phyloP scores from a whole-genome alignment of 2,888 invertebrate species.

The Pheosia gnoma region DNA sequence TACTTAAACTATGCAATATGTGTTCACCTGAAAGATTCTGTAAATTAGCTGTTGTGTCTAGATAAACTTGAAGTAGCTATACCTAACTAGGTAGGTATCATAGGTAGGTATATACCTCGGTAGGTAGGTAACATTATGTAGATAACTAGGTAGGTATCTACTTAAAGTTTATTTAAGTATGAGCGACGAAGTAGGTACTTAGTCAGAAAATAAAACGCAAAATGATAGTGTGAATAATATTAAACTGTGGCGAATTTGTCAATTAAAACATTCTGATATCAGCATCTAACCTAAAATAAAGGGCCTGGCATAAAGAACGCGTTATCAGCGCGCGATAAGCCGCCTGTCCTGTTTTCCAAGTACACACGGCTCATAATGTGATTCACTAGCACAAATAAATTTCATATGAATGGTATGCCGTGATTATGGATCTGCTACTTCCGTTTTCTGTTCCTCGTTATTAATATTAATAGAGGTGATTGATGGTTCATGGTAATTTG shows the following conservation, averaged over 20 bases:
- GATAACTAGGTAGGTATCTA: too few species aligned
- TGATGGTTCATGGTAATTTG: not conserved
- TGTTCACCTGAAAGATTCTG: too few species aligned
- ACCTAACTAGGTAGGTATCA: too few species aligned
- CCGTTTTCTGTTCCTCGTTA: conserved; percentile 32
- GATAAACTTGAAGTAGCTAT: too few species aligned
- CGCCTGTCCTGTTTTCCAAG: conserved; percentile 71
- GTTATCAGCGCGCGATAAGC: conserved; percentile 70
- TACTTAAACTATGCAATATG: too few species aligned
- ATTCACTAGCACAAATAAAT: conserved; percentile 49
- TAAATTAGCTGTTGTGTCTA: too few species aligned
- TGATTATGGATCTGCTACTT: conserved; percentile 15
- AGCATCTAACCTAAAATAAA: conserved; percentile 53
- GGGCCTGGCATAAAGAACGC: conserved; percentile 50
- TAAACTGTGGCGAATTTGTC: not conserved
- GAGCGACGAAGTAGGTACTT: too few species aligned
- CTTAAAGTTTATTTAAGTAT: too few species aligned
- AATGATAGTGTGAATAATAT: not conserved
- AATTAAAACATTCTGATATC: conserved; percentile 35
- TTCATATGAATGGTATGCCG: conserved; percentile 11
- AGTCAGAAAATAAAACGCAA: not conserved
- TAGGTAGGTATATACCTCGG: too few species aligned
- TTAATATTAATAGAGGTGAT: conserved; percentile 14
- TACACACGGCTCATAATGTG: conserved; percentile 57
- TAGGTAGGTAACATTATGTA: too few species aligned